Base-by-base conservation (phyloP, 2,888 invertebrate species). In the Drosophila subquinaria region DNA sequence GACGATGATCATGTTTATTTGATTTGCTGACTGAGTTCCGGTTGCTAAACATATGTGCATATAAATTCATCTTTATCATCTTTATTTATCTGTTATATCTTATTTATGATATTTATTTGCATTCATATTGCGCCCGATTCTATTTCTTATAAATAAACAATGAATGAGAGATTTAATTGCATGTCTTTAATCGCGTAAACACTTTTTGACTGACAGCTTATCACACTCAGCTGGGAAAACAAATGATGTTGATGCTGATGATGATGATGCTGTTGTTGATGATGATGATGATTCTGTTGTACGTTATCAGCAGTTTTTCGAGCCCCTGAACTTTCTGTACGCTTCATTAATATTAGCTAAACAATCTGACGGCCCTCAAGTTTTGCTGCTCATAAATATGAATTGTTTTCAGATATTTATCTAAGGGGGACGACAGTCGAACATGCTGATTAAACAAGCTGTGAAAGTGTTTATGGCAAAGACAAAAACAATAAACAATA, bases 21-120 rank as follows among this genome's bases (percentile, higher is more conserved):
- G 51, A 62, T 56, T 64, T 67, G 65, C 55, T 53, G 45, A 69
- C 53, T 63, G 56, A 84, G 76, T 84, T 84, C 89, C 84, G 89
- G 88, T 70, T 89, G 43, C 47, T 72, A 73, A 73, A 13, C 68
- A 69, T 71, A 81, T 87, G 74, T 77, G 85, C 75, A 77, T 87
- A 80, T 56, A 20, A 62, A 60, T 30, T 56, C 43, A 59, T 50
- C 17, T 40, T 11, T 48, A 55, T 36, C 20, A 55, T 33, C 20
- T 66, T 66, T 48, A 27, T 36, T 38, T 30, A 48, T 36, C 59
- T 48, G 9, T 38, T 30, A 9, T 40, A 51, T 30, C 27, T 69
- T 60, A 47, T 68, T 68, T 61, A 61, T 61, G 60, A 47, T 48
- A 13, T 52, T 66, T 8, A 75, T 82, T 82, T 79, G 71, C 61